Percentiles rank a stretch among this genome's conserved stretches.
Evolutionary conservation across 2,797 vertebrate genomes (phyloP).

Genomic region (Toxotes lorentzi): DNA sequence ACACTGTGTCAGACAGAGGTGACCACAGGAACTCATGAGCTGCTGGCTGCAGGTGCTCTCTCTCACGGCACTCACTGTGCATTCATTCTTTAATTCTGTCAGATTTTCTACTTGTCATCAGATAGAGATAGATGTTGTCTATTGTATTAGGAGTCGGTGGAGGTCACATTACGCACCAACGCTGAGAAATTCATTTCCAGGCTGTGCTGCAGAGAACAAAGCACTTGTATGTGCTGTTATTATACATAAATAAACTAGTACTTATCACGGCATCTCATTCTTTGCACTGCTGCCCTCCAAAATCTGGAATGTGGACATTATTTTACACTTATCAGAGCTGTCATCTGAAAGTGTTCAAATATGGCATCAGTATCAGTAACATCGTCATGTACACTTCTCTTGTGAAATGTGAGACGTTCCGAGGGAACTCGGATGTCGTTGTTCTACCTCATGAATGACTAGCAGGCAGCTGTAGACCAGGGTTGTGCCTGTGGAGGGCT

Average conservation of each 20-base stretch:
- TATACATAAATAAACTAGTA: conserved; percentile 47
- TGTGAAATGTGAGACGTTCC: conserved; percentile 45
- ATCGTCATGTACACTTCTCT: conserved; percentile 40
- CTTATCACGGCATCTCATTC: conserved; percentile 24
- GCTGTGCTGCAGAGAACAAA: conserved; percentile 59
- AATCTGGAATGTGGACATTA: conserved; percentile 5
- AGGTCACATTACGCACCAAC: conserved; percentile 70
- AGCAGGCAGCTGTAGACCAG: conserved; percentile 84
- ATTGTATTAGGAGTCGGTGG: conserved; percentile 73
- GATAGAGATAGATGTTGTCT: conserved; percentile 77
- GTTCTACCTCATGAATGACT: conserved; percentile 77
- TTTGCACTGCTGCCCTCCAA: conserved; percentile 24
- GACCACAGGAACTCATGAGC: conserved; percentile 54
- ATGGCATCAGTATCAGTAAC: conserved; percentile 3
- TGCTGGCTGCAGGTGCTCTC: conserved; percentile 83
- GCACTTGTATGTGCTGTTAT: conserved; percentile 39
- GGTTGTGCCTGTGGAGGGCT: conserved; percentile 81
- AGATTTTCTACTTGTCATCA: conserved; percentile 88
- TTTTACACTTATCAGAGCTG: background rate
- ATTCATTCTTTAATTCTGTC: conserved; percentile 85
- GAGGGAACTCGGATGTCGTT: conserved; percentile 64
- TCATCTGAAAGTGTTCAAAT: conserved; percentile 1
- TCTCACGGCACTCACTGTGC: conserved; percentile 77
- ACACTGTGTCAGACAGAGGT: conserved; percentile 12
- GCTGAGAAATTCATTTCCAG: conserved; percentile 73